phyloP scores from a whole-genome alignment of 2,888 invertebrate genomes.

The Drosophila subsilvestris region DNA sequence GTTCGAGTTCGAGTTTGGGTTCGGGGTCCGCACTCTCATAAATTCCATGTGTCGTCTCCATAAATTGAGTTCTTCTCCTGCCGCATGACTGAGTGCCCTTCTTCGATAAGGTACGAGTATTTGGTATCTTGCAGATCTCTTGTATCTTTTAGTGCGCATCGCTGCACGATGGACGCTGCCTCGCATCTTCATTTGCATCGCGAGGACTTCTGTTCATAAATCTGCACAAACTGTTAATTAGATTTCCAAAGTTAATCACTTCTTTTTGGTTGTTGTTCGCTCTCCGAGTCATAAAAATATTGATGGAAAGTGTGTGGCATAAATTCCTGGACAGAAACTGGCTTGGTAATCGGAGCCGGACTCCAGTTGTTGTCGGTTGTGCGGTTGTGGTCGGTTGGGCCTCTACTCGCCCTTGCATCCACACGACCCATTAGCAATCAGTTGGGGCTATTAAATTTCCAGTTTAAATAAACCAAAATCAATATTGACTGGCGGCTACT shows the following conservation, averaged over 20 bases:
- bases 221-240: slow-evolving; percentile 57
- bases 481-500: slow-evolving; percentile 67
- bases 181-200: slow-evolving; percentile 12
- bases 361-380: not conserved
- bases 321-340: slow-evolving; percentile 22
- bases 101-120: slow-evolving; percentile 40
- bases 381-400: no score
- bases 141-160: slow-evolving; percentile 11
- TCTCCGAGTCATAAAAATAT: slow-evolving; percentile 33
- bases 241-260: slow-evolving; percentile 53
- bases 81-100: slow-evolving; percentile 45
- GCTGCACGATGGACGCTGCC: not conserved
- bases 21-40: slow-evolving; percentile 43
- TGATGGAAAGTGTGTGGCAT: slow-evolving; percentile 41
- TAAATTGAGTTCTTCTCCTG: slow-evolving; percentile 63
- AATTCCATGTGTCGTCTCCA: slow-evolving; percentile 65
- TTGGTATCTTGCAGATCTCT: slow-evolving; percentile 23
- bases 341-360: slow-evolving; percentile 22
- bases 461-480: slow-evolving; percentile 48
- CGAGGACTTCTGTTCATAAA: slow-evolving; percentile 56
- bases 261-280: not conserved
- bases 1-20: no score
- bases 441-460: slow-evolving; percentile 56
- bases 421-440: slow-evolving; percentile 40
- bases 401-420: slow-evolving; percentile 6